These are phyloP conservation scores for Agriopis aurantiaria DNA, from an alignment of 2,888 invertebrate genomes.

Conservation along the genomic window DNA sequence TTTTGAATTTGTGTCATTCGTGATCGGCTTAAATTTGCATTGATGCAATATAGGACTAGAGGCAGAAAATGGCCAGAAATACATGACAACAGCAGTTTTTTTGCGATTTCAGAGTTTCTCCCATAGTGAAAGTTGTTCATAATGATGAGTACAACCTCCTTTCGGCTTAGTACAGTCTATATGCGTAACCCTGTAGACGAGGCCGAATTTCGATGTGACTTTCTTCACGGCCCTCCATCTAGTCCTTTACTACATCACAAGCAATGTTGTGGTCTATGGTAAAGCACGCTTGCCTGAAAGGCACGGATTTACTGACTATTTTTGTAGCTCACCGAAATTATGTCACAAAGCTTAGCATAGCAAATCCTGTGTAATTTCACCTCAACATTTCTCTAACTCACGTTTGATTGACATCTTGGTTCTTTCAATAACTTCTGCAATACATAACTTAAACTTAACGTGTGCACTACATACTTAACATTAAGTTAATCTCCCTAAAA, in stretches of 20 bases:
- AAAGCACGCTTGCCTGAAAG: not conserved
- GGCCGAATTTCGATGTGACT: too few relatives aligned
- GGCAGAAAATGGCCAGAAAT: too few relatives aligned
- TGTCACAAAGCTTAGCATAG: not conserved
- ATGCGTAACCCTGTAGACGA: too few relatives aligned
- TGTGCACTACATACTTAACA: constrained; percentile 78
- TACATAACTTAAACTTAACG: constrained; percentile 69
- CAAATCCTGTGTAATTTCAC: constrained; percentile 9
- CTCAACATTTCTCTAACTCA: constrained; percentile 7
- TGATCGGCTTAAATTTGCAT: not conserved
- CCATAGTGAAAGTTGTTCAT: too few relatives aligned
- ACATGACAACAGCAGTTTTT: too few relatives aligned
- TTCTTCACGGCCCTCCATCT: too few relatives aligned
- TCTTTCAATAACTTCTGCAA: constrained; percentile 47
- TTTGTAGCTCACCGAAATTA: not conserved
- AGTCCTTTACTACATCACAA: not conserved
- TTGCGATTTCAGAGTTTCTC: too few relatives aligned
- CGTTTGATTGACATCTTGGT: constrained; percentile 1
- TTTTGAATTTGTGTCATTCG: not conserved
- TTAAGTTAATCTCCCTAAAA: constrained; percentile 79
- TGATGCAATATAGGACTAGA: too few relatives aligned
- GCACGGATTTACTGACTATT: not conserved
- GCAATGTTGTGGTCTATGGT: not conserved
- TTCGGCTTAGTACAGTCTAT: too few relatives aligned
- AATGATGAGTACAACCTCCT: too few relatives aligned